These are phyloP conservation scores for Amblyornis subalaris DNA, from an alignment of 2,113 vertebrate genomes.

Conservation along the genomic window DNA sequence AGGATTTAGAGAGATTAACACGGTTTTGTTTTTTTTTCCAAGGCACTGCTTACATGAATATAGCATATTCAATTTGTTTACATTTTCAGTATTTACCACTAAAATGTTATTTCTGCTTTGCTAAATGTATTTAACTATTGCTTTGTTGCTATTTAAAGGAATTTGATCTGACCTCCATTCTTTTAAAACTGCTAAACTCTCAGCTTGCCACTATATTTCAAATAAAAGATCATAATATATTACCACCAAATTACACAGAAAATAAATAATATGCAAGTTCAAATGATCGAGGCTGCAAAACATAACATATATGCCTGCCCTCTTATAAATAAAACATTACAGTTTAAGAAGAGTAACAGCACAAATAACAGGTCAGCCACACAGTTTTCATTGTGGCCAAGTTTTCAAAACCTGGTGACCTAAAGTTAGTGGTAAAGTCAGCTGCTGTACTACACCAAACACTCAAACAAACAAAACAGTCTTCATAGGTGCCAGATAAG, in stretches of 20 bases:
- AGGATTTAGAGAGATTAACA: background rate
- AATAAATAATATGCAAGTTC: background rate
- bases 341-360: background rate
- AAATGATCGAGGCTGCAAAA: background rate
- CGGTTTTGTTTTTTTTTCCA: background rate
- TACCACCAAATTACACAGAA: background rate
- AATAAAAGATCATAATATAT: background rate
- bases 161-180: background rate
- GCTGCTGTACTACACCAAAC: background rate
- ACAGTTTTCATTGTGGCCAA: background rate
- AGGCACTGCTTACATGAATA: background rate
- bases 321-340: background rate
- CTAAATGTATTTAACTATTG: background rate
- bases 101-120: background rate
- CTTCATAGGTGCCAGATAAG: background rate
- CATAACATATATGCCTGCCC: background rate
- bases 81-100: background rate
- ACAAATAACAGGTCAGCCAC: background rate
- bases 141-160: background rate
- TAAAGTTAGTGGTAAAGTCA: background rate
- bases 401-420: background rate
- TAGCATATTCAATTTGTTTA: background rate
- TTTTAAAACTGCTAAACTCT: background rate
- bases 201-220: background rate
- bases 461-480: background rate